phyloP scores from a whole-genome alignment of 2,113 vertebrate genomes.

The Channa argus region DNA sequence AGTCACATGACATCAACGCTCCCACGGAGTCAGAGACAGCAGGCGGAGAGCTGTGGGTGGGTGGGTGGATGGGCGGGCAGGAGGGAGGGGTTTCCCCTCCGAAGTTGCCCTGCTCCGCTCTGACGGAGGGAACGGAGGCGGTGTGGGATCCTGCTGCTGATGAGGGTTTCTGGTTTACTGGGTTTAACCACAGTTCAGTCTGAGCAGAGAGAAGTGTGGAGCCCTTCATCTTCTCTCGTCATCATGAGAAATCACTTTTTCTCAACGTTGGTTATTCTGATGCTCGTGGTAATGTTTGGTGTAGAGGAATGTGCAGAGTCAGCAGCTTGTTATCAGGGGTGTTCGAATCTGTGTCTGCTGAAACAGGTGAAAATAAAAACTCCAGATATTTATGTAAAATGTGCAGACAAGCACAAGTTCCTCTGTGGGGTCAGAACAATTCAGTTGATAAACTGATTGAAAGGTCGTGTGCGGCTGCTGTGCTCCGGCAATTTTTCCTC shows the following conservation, averaged over 20 bases:
- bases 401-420: too few relatives aligned
- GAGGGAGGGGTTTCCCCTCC: constrained; percentile 26
- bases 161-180: constrained; percentile 28
- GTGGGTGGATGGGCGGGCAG: neutral
- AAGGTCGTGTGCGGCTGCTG: too few relatives aligned
- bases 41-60: too few relatives aligned
- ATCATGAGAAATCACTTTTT: neutral
- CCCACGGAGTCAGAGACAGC: neutral
- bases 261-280: neutral
- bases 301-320: neutral
- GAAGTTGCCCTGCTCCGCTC: neutral
- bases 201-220: neutral
- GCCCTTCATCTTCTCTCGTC: neutral
- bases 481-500: too few relatives aligned
- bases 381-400: too few relatives aligned
- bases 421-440: too few relatives aligned
- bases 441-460: too few relatives aligned
- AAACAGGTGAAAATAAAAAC: too few relatives aligned
- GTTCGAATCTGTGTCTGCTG: neutral
- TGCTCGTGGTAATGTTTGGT: neutral
- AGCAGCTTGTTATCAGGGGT: neutral
- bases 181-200: constrained; percentile 27
- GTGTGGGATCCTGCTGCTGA: constrained; percentile 6
- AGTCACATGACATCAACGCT: constrained; percentile 32
- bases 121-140: neutral